Base-by-base conservation (phyloP, 2,113 vertebrate species). In the Poecile atricapillus region DNA sequence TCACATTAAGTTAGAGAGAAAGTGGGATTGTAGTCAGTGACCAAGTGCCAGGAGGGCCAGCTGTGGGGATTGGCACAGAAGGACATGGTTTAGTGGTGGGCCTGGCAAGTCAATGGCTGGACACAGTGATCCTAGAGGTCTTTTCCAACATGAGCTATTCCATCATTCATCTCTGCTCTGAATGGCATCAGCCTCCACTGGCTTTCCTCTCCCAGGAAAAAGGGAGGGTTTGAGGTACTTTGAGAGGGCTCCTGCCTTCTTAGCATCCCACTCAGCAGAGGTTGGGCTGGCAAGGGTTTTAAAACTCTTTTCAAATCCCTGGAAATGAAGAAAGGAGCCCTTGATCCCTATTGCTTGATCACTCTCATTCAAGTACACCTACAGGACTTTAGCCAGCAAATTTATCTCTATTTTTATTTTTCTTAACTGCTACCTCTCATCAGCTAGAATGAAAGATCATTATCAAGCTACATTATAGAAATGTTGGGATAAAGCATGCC, bases 401-500 rank as follows among this genome's bases (percentile, higher is more conserved):
- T 59, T 52, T 73, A 23, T 49, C 31, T 82, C 22, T 75, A 11
- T 76, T 84, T 89, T 77, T 69, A 31, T 94, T 87, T 90, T 96
- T 82, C 74, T 93, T 87, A 85, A 69, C 49, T 86, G 33, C 11
- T 91, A 46, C 58, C 21, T 82, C 60, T 79, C 56, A 79, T 88
- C 85, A 95, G 20, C 21, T 39, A 53, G 39, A 87, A 37, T 19
- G 24, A 95, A 37, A 64, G 50, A 70, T 90, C 90, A 93, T 94
- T 83, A 95, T 75, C 90, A 95, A 93, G 62, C 35, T 77, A 31
- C 50, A 44, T 70, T 87, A 68, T 49, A 89, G 91, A 95, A 95
- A 94, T 59, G 17, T 68, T 62, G 56, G 84, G 60, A 78, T 87
- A 95, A 95, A 97, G n/a, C 52, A 79, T 55, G 41, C 11, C 82